Evolutionary conservation across 2,797 vertebrate genomes (phyloP), one percentile per base, ranked within the genome.

Genomic region (Cirrhinus mrigala): DNA sequence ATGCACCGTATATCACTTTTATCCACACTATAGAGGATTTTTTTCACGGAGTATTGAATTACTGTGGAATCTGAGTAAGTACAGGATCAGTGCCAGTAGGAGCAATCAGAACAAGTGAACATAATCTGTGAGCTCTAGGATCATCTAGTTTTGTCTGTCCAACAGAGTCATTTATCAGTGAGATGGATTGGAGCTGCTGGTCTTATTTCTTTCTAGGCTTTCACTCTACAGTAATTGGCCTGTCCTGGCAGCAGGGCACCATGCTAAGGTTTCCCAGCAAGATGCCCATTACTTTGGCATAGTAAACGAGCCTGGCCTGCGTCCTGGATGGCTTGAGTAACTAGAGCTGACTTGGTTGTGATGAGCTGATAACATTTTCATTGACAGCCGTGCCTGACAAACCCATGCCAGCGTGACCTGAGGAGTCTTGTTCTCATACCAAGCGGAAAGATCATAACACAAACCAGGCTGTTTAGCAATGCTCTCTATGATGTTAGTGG

Each of bases 171-270:
- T 86, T 79, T n/a, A 82, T 88, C 83, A 84, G 15, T 70, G 33
- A 74, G 75, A 86, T 80, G 46, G 81, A 80, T 68, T 27, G 60
- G 46, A 70, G 9, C 76, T 66, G 37, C 24, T 58, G 68, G 48
- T 85, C 81, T 89, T 48, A 44, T 85, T 87, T 44, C 62, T 85
- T 82, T 82, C 64, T 82, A 46, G 60, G 46, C 62, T 74, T 83
- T 79, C 71, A 80, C 77, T 88, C 77, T 84, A 48, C 64, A 76
- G 27, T 83, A 84, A 76, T 80, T 52, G 15, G 70, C n/a, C 52
- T 81, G 24, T 74, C 48, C 24, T 83, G 76, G 69, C 76, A 73
- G 64, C 24, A 20, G 20, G 22, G 22, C 22, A 33, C 44, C 29
- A 9, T 68, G 20, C 81, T 87, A 71, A 37, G 50, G 82, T 88